These are phyloP conservation scores for Spinus olivaceus DNA, from an alignment of 2,797 vertebrate genomes.

Conservation along the genomic window DNA sequence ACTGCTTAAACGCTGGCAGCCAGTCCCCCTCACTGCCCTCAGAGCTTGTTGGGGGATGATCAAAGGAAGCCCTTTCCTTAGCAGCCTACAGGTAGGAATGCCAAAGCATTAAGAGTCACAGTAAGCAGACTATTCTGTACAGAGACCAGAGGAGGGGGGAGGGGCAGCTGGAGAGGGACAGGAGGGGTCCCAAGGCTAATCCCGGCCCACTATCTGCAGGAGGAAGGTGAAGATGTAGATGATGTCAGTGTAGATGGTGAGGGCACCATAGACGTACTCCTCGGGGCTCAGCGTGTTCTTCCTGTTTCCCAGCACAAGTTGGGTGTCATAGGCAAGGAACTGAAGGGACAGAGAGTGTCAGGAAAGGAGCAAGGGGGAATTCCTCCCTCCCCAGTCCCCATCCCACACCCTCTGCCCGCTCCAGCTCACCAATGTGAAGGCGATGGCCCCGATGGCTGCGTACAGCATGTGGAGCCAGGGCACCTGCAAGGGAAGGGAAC, in stretches of 20 bases:
- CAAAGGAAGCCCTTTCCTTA: neutral
- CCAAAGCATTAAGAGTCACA: neutral
- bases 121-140: neutral
- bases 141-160: neutral
- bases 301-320: slow-evolving; percentile 92
- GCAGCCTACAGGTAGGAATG: neutral
- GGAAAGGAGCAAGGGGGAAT: neutral
- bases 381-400: neutral
- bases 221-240: slow-evolving; percentile 92
- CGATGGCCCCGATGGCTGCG: slow-evolving; percentile 86
- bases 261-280: slow-evolving; percentile 90
- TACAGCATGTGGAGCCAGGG: slow-evolving; percentile 96
- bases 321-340: slow-evolving; percentile 95
- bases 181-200: neutral
- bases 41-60: neutral
- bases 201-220: slow-evolving; percentile 84
- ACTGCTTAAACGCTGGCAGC: neutral
- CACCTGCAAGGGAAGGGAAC: slow-evolving; percentile 71
- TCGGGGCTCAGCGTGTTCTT: slow-evolving; percentile 88
- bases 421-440: slow-evolving; percentile 88
- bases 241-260: slow-evolving; percentile 91
- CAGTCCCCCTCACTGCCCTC: neutral
- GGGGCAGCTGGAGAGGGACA: neutral
- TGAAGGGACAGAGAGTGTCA: slow-evolving; percentile 42
- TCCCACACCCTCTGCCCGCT: neutral